Evolutionary conservation across 2,113 vertebrate genomes (phyloP).

Genomic region (Lophotis ruficrista): DNA sequence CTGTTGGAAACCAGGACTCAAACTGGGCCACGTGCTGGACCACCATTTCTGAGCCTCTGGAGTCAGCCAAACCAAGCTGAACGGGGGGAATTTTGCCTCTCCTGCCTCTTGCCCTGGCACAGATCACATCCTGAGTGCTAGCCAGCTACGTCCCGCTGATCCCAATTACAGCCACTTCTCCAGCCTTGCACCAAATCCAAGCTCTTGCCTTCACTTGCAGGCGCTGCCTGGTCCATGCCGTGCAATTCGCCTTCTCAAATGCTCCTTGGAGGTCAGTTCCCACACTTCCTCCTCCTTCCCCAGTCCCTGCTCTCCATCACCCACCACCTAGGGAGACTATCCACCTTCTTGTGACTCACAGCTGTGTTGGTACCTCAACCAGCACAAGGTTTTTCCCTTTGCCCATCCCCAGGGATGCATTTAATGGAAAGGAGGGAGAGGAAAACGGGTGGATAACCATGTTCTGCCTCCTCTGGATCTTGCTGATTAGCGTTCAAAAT

Average conservation of each 20-base stretch:
- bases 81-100: not conserved
- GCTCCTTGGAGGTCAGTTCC: not conserved
- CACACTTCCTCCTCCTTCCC: not conserved
- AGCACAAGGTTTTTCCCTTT: not conserved
- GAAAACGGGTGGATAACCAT: fast-evolving
- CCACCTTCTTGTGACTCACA: not conserved
- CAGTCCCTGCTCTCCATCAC: not conserved
- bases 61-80: not conserved
- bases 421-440: not conserved
- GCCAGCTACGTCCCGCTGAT: not conserved
- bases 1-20: not conserved
- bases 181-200: not conserved
- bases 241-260: not conserved
- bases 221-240: fast-evolving
- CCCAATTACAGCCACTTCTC: not conserved
- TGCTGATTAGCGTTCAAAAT: not conserved
- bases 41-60: not conserved
- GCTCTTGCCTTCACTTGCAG: not conserved
- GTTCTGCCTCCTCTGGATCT: not conserved
- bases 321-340: not conserved
- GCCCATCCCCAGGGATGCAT: no score
- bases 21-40: not conserved
- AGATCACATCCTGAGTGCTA: not conserved
- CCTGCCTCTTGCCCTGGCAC: not conserved
- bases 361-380: not conserved